These are phyloP conservation scores for Bryconaethiops microstoma DNA, from an alignment of 2,797 vertebrate species.

Conservation along the genomic window DNA sequence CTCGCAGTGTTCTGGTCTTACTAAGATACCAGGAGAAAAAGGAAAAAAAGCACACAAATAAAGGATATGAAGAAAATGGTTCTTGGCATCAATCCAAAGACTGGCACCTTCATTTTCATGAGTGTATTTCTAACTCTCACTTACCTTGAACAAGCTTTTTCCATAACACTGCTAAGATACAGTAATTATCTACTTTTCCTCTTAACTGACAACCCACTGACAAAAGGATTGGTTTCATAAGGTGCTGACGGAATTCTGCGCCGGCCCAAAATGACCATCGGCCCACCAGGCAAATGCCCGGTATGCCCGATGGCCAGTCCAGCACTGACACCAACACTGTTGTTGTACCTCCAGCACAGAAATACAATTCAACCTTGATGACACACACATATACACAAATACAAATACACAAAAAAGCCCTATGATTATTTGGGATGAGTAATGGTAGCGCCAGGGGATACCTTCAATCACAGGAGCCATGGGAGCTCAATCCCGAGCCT, in stretches of 20 bases:
- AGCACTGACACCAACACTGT: background rate
- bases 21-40: background rate
- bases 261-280: too few relatives aligned
- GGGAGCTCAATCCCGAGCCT: constrained; percentile 40
- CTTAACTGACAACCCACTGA: background rate
- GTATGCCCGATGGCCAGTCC: too few relatives aligned
- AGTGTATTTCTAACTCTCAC: too few relatives aligned
- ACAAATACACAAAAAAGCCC: constrained; percentile 14
- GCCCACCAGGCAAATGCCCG: too few relatives aligned
- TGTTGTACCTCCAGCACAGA: background rate
- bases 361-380: background rate
- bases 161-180: background rate
- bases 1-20: background rate
- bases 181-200: constrained; percentile 4
- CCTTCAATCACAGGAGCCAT: constrained; percentile 35
- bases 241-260: too few relatives aligned
- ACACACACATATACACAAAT: constrained; percentile 10
- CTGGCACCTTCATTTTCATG: too few relatives aligned
- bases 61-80: too few relatives aligned
- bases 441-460: constrained; percentile 18
- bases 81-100: too few relatives aligned
- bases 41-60: background rate
- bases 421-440: constrained; percentile 28
- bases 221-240: constrained; percentile 36
- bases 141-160: background rate